Evolutionary conservation across 2,797 vertebrate species (phyloP).

Genomic region (Chaetodon trifasciatus): DNA sequence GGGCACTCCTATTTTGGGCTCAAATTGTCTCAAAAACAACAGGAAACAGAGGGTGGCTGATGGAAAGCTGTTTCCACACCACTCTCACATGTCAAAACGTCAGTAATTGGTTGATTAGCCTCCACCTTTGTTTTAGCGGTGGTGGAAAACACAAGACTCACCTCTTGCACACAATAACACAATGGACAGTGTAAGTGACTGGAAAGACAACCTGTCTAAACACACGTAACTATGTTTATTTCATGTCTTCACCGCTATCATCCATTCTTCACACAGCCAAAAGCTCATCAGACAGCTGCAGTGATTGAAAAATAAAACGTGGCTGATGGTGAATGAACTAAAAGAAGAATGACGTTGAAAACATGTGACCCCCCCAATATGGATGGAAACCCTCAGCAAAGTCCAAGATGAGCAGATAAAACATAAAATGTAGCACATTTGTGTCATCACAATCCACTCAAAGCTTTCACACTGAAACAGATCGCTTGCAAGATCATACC

Average conservation of each 20-base stretch:
- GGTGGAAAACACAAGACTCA: conserved; percentile 65
- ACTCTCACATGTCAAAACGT: conserved; percentile 79
- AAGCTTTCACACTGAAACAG: conserved; percentile 37
- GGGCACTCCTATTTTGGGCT: conserved; percentile 69
- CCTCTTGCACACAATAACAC: conserved; percentile 55
- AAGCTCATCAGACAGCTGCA: conserved; percentile 13
- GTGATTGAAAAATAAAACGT: neutral
- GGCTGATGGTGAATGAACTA: conserved; percentile 16
- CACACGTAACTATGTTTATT: conserved; percentile 39
- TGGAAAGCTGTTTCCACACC: conserved; percentile 82
- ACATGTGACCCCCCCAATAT: conserved; percentile 1
- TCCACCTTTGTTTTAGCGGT: conserved; percentile 69
- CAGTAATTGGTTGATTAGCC: conserved; percentile 73
- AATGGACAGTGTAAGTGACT: conserved; percentile 40
- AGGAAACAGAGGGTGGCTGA: conserved; percentile 84
- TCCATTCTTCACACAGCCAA: neutral
- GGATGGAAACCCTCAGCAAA: conserved; percentile 14
- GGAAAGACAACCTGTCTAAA: conserved; percentile 53
- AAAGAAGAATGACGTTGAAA: neutral
- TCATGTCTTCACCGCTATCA: conserved; percentile 10
- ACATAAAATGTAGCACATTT: conserved; percentile 6
- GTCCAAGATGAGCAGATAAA: neutral
- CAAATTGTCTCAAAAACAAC: conserved; percentile 80
- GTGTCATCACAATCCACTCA: conserved; percentile 17
- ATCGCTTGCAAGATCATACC: conserved; percentile 45